Percentiles rank a stretch among this genome's conserved stretches.
These are phyloP conservation scores for Aporophyla lueneburgensis DNA, from an alignment of 2,888 invertebrate species.

Conservation along the genomic window DNA sequence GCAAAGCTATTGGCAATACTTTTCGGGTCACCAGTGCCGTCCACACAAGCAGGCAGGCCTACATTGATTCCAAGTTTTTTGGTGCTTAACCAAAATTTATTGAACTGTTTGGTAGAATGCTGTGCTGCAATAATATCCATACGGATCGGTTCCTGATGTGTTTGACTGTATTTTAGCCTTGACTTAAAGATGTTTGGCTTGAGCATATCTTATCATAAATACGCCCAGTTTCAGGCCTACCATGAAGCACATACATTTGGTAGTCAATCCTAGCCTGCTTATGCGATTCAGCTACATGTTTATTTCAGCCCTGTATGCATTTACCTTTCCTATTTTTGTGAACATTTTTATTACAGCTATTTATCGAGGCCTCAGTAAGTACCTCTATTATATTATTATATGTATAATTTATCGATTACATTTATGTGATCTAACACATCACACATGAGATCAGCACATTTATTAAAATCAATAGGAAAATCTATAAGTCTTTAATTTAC, in stretches of 20 bases:
- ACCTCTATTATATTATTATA: no score
- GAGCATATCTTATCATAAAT: not conserved
- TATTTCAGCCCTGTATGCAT: not conserved
- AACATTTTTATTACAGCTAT: no score
- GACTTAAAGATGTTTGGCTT: not conserved
- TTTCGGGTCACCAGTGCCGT: not conserved
- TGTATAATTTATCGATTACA: no score
- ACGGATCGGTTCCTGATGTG: not conserved
- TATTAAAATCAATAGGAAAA: no score
- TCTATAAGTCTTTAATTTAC: no score
- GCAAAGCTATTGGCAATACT: not conserved
- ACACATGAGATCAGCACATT: no score
- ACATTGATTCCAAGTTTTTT: not conserved
- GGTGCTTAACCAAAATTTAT: not conserved
- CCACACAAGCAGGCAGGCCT: not conserved
- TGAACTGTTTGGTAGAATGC: not conserved
- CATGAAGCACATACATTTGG: not conserved
- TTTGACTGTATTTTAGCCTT: not conserved
- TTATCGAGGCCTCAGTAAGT: no score
- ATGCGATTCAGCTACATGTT: not conserved
- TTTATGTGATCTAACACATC: no score
- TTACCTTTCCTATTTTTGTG: not conserved
- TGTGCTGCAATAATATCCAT: not conserved
- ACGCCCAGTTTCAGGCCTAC: slow-evolving; percentile 2
- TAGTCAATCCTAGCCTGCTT: slow-evolving; percentile 3